Evolutionary conservation across 2,797 vertebrate genomes (phyloP).

Genomic region (Paratrypauchen microcephalus): DNA sequence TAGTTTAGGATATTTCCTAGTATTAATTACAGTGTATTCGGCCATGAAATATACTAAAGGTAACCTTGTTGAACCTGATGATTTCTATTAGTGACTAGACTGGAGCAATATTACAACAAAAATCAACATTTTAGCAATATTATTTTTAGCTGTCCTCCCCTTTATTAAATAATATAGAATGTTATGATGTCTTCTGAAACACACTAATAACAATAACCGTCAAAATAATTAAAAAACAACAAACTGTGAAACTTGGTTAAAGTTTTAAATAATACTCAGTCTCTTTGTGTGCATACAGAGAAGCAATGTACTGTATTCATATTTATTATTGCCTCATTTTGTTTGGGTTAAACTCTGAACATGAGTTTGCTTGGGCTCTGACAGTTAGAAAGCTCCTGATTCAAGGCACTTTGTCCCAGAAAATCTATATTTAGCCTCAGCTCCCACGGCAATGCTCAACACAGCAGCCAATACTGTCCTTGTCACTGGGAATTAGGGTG

Average conservation of each 20-base stretch:
- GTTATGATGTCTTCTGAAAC: too few species aligned
- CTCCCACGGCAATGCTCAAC: slow-evolving; percentile 48
- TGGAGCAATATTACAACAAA: too few species aligned
- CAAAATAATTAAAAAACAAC: too few species aligned
- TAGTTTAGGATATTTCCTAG: too few species aligned
- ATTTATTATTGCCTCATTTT: background rate
- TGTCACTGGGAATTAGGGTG: slow-evolving; percentile 39
- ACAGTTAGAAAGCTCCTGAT: slow-evolving; percentile 57
- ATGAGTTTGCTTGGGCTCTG: slow-evolving; percentile 35
- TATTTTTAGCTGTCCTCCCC: too few species aligned
- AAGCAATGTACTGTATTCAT: background rate
- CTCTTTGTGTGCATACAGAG: background rate
- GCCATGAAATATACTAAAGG: too few species aligned
- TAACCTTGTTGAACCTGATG: too few species aligned
- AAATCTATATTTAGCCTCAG: slow-evolving; percentile 69
- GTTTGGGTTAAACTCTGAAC: slow-evolving; percentile 1
- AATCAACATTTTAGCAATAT: too few species aligned
- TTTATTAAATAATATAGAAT: too few species aligned
- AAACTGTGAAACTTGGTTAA: background rate
- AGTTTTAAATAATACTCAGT: background rate
- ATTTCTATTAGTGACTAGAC: too few species aligned
- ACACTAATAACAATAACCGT: too few species aligned
- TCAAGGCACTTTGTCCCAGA: slow-evolving; percentile 65
- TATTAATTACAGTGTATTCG: too few species aligned
- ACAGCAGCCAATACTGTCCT: slow-evolving; percentile 37